Percentiles rank a stretch among this genome's conserved stretches.
Evolutionary conservation across 2,113 vertebrate genomes (phyloP).

Genomic region (Nicator chloris): DNA sequence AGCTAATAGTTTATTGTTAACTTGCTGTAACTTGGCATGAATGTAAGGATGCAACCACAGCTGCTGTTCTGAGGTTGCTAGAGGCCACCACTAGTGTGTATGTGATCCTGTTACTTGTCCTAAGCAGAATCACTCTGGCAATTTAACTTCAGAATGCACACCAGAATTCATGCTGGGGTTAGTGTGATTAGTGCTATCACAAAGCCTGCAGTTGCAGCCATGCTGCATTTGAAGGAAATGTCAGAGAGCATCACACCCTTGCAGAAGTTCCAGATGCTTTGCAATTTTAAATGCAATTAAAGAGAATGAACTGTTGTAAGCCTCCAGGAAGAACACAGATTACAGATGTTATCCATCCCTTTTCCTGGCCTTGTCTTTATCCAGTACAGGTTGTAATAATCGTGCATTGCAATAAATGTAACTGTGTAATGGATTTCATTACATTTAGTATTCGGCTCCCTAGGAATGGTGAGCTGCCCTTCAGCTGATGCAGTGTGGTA

Average conservation of each 20-base stretch:
- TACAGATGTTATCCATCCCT: background rate
- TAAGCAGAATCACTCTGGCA: background rate
- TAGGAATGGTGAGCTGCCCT: background rate
- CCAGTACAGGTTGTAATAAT: background rate
- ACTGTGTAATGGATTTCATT: background rate
- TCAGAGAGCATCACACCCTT: background rate
- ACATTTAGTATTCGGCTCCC: background rate
- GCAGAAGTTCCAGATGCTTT: background rate
- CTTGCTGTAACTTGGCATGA: background rate
- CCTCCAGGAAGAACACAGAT: background rate
- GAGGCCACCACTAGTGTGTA: background rate
- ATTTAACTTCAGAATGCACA: background rate
- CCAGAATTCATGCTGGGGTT: background rate
- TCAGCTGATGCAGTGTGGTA: background rate
- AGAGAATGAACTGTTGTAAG: background rate
- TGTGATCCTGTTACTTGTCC: background rate
- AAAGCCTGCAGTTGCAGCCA: background rate
- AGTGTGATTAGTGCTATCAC: background rate
- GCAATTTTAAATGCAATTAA: background rate
- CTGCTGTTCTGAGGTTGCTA: slow-evolving; percentile 8
- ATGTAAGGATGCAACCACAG: background rate
- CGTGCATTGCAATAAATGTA: background rate
- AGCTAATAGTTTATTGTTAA: background rate
- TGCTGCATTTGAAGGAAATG: background rate
- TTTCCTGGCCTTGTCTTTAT: background rate